Conservation (phyloP, 2,113 vertebrate species). For the Pelecanoides urinatrix region DNA sequence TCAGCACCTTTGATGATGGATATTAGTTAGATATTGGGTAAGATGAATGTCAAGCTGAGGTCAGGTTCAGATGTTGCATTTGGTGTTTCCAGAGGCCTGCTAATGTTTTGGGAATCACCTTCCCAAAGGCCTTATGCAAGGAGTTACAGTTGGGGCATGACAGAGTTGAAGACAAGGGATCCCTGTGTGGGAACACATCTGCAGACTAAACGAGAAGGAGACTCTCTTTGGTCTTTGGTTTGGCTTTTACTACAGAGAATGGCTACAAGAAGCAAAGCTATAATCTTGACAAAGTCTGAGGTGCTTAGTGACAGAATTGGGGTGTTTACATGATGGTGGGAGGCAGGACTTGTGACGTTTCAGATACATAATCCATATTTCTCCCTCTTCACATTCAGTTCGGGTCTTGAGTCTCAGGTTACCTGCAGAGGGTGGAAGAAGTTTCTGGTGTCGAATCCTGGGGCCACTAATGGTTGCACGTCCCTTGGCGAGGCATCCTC, state of each 20-base stretch:
- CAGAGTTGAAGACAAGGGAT: background rate
- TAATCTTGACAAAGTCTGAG: background rate
- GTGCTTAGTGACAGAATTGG: background rate
- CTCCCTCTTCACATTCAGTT: accelerated
- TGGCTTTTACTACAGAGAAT: background rate
- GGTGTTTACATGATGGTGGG: background rate
- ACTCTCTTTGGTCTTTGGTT: background rate
- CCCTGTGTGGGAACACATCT: background rate
- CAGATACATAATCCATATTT: background rate
- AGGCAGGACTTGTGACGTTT: background rate
- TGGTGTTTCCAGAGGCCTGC: background rate
- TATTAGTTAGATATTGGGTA: background rate
- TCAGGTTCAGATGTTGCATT: background rate
- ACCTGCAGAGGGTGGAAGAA: background rate
- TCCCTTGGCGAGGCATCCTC: background rate
- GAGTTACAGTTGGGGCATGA: background rate
- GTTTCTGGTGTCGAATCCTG: background rate
- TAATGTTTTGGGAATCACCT: background rate
- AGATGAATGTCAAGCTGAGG: background rate
- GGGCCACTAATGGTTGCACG: background rate
- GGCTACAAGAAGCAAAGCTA: background rate
- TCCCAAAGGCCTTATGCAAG: background rate
- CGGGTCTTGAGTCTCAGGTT: background rate
- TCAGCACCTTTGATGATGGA: background rate
- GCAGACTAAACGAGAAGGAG: background rate